Conservation (phyloP, 2,113 vertebrate species). For the Dicentrarchus labrax region DNA sequence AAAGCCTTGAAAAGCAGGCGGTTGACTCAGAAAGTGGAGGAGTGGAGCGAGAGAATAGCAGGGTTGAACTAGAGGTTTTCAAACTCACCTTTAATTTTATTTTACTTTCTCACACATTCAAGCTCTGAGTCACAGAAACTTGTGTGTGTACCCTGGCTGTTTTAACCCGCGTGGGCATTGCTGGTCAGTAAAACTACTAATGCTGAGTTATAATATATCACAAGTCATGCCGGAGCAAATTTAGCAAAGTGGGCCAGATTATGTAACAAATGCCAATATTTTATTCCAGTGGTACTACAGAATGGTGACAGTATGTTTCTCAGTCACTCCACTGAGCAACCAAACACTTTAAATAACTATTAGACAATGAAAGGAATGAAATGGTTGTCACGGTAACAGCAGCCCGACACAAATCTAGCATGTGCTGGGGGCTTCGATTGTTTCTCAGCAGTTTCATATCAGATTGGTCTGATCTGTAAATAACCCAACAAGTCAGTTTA, state of each 20-base stretch:
- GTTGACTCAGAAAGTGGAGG: slow-evolving; percentile 80
- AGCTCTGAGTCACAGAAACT: slow-evolving; percentile 54
- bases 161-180: slow-evolving; percentile 26
- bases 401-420: slow-evolving; percentile 28
- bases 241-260: slow-evolving; percentile 42
- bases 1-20: slow-evolving; percentile 62
- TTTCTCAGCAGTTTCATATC: slow-evolving; percentile 15
- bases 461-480: slow-evolving; percentile 23
- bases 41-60: slow-evolving; percentile 64
- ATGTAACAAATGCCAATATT: slow-evolving; percentile 54
- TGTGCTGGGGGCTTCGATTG: slow-evolving; percentile 25
- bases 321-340: slow-evolving; percentile 19
- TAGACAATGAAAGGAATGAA: slow-evolving; percentile 40
- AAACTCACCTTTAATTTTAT: slow-evolving; percentile 66
- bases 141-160: slow-evolving; percentile 9
- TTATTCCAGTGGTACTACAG: slow-evolving; percentile 26
- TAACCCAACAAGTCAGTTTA: slow-evolving; percentile 13
- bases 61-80: slow-evolving; percentile 56
- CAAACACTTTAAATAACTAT: slow-evolving; percentile 28
- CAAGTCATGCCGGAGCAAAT: slow-evolving; percentile 23
- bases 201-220: slow-evolving; percentile 38
- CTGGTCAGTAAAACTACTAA: slow-evolving; percentile 49
- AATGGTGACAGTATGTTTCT: slow-evolving; percentile 24
- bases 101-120: slow-evolving; percentile 50
- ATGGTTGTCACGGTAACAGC: slow-evolving; percentile 56